Percentiles rank a stretch among this genome's conserved stretches.
Evolutionary conservation across 2,797 vertebrate genomes (phyloP).

Genomic region (Sebastiscus tertius): DNA sequence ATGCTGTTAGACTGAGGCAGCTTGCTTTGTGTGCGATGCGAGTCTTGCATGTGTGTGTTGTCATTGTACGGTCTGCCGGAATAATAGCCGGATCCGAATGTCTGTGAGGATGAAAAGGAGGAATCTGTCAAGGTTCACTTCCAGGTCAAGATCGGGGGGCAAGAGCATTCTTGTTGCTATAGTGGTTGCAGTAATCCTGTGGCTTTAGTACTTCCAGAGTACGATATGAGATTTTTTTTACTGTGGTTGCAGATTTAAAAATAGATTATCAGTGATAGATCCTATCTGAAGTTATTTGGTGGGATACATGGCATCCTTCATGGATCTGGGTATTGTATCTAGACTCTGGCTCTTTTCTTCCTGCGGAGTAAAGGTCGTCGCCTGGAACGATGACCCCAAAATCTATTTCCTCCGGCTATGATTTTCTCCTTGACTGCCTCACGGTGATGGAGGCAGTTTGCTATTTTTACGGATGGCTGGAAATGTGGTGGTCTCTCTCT

Average conservation of each 20-base stretch:
- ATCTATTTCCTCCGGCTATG: slow-evolving; percentile 81
- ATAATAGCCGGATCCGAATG: slow-evolving; percentile 31
- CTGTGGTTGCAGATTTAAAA: neutral
- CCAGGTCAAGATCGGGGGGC: slow-evolving; percentile 41
- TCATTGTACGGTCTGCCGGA: slow-evolving; percentile 47
- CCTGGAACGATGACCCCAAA: slow-evolving; percentile 75
- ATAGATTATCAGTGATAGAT: neutral
- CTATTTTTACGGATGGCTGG: slow-evolving; percentile 78
- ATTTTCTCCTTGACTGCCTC: slow-evolving; percentile 85
- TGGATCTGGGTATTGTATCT: slow-evolving; percentile 22
- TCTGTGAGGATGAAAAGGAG: slow-evolving; percentile 38
- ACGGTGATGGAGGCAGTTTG: slow-evolving; percentile 76
- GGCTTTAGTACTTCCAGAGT: neutral
- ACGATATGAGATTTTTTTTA: neutral
- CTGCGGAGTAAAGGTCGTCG: slow-evolving; percentile 64
- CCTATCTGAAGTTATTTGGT: neutral
- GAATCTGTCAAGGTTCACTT: slow-evolving; percentile 46
- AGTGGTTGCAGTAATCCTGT: neutral
- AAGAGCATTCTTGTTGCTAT: slow-evolving; percentile 15
- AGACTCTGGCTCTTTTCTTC: slow-evolving; percentile 35
- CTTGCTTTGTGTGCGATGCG: slow-evolving; percentile 34
- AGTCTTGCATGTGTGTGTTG: slow-evolving; percentile 39
- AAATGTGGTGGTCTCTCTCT: slow-evolving; percentile 45
- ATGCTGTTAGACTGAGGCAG: slow-evolving; percentile 49
- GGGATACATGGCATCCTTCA: neutral